phyloP scores from a whole-genome alignment of 2,888 invertebrate species.

The Epinotia bilunana region DNA sequence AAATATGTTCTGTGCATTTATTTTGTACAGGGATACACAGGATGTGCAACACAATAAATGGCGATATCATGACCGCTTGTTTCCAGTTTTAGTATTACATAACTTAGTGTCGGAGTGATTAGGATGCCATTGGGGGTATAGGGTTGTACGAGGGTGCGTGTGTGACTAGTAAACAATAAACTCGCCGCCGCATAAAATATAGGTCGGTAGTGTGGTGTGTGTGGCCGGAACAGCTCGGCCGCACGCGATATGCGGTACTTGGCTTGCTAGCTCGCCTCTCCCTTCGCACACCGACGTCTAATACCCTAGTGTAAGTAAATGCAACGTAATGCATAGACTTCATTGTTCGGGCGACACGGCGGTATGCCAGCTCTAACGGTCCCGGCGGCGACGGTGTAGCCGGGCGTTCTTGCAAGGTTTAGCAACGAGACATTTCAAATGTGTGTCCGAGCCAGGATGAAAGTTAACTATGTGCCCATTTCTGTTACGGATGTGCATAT shows the following conservation, averaged over 20 bases:
- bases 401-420: constrained; percentile 40
- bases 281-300: constrained; percentile 49
- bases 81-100: constrained; percentile 22
- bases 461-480: constrained; percentile 37
- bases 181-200: constrained; percentile 80
- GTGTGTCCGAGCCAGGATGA: constrained; percentile 27
- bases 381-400: constrained; percentile 30
- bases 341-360: constrained; percentile 57
- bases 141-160: constrained; percentile 63
- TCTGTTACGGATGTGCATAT: constrained; percentile 26
- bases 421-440: constrained; percentile 22
- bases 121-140: constrained; percentile 49
- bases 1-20: constrained; percentile 5
- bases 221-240: constrained; percentile 64
- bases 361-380: constrained; percentile 46
- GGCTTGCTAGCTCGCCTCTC: constrained; percentile 44
- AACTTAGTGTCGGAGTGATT: constrained; percentile 49
- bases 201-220: constrained; percentile 78
- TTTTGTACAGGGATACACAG: background rate
- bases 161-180: constrained; percentile 76
- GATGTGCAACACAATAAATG: constrained; percentile 21
- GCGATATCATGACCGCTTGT: constrained; percentile 21
- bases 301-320: constrained; percentile 52
- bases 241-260: constrained; percentile 68
- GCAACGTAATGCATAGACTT: constrained; percentile 62